Evolutionary conservation across 2,797 vertebrate genomes (phyloP).

Genomic region (Myotis pilosus): DNA sequence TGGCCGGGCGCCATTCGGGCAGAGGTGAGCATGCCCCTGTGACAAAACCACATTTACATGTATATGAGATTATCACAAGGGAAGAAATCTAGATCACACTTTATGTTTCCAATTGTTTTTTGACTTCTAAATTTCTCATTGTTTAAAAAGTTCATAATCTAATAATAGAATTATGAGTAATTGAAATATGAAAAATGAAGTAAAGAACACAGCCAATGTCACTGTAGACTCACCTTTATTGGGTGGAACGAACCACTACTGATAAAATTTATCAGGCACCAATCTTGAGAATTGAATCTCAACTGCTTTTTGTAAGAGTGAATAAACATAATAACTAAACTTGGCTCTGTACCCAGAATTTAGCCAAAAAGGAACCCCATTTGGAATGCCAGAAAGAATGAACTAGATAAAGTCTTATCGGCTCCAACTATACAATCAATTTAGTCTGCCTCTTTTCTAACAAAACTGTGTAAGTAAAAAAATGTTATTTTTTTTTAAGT

Average conservation of each 20-base stretch:
- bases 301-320: slow-evolving; percentile 56
- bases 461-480: slow-evolving; percentile 56
- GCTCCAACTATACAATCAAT: slow-evolving; percentile 58
- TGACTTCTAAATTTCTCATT: slow-evolving; percentile 57
- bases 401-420: slow-evolving; percentile 66
- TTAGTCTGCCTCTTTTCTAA: slow-evolving; percentile 56
- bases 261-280: slow-evolving; percentile 64
- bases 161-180: slow-evolving; percentile 67
- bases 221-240: slow-evolving; percentile 50
- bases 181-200: slow-evolving; percentile 64
- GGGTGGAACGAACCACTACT: slow-evolving; percentile 43
- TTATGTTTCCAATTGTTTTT: slow-evolving; percentile 53
- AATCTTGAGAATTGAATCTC: slow-evolving; percentile 62
- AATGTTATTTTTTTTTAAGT: slow-evolving; percentile 39
- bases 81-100: slow-evolving; percentile 19
- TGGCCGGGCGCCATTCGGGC: no score
- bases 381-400: slow-evolving; percentile 59
- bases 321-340: slow-evolving; percentile 66
- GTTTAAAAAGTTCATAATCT: slow-evolving; percentile 49
- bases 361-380: slow-evolving; percentile 55
- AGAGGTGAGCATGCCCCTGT: no score
- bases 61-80: slow-evolving; percentile 43
- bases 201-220: slow-evolving; percentile 41
- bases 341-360: slow-evolving; percentile 61
- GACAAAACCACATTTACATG: not conserved